These are phyloP conservation scores for Squalus acanthias DNA, from an alignment of 2,797 vertebrate genomes.

Conservation along the genomic window DNA sequence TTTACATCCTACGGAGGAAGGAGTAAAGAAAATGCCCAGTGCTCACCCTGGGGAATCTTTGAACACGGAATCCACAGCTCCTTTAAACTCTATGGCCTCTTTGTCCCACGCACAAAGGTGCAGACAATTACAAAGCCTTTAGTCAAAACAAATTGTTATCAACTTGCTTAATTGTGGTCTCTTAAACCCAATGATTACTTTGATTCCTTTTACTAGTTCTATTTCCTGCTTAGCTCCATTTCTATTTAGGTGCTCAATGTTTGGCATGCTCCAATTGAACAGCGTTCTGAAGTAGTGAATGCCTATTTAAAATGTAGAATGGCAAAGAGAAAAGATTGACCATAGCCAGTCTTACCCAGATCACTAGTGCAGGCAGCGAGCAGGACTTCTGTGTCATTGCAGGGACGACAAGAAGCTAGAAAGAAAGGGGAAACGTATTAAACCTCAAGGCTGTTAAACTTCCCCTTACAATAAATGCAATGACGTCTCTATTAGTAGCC, in stretches of 20 bases:
- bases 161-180: background rate
- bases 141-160: background rate
- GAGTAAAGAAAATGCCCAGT: background rate
- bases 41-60: background rate
- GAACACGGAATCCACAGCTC: background rate
- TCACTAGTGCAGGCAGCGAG: conserved; percentile 90
- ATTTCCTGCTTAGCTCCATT: background rate
- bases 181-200: background rate
- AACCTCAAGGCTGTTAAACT: background rate
- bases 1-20: background rate
- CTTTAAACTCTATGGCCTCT: background rate
- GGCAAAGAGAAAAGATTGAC: background rate
- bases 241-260: background rate
- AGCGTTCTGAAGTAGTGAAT: background rate
- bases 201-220: background rate
- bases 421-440: conserved; percentile 44
- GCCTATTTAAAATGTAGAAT: background rate
- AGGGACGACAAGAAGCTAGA: conserved; percentile 84
- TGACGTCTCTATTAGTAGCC: background rate
- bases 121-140: conserved; percentile 19
- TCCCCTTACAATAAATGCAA: background rate
- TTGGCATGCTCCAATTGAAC: background rate
- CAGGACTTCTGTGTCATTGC: conserved; percentile 81
- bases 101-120: background rate
- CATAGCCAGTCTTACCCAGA: conserved; percentile 74